These are phyloP conservation scores for Lochmaea capreae DNA, from an alignment of 2,888 invertebrate genomes.

Conservation along the genomic window DNA sequence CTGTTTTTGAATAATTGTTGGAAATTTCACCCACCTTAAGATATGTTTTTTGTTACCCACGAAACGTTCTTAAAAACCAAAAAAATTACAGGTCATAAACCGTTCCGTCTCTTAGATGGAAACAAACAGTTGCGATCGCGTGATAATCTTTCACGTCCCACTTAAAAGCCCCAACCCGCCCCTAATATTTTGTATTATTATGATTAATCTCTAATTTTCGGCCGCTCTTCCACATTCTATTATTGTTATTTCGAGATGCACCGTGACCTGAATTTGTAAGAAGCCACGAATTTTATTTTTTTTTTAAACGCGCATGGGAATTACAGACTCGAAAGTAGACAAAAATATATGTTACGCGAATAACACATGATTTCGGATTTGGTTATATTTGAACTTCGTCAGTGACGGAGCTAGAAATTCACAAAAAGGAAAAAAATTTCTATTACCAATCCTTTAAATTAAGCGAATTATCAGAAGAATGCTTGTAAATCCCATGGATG, in stretches of 20 bases:
- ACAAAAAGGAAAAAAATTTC: too few species aligned
- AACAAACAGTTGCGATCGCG: slow-evolving; percentile 48
- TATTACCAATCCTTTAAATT: too few species aligned
- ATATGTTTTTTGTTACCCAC: neutral
- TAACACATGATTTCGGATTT: slow-evolving; percentile 45
- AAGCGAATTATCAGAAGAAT: too few species aligned
- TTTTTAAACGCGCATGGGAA: slow-evolving; percentile 34
- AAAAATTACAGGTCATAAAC: slow-evolving; percentile 12
- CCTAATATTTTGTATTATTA: slow-evolving; percentile 47
- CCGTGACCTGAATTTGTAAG: slow-evolving; percentile 45
- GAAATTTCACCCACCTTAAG: neutral
- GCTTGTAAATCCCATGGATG: too few species aligned
- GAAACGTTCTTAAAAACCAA: neutral
- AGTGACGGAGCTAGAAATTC: slow-evolving; percentile 9
- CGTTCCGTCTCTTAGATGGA: slow-evolving; percentile 29
- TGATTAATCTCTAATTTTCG: slow-evolving; percentile 47
- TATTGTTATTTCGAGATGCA: slow-evolving; percentile 42
- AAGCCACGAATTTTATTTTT: slow-evolving; percentile 30
- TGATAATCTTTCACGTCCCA: slow-evolving; percentile 37
- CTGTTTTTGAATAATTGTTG: neutral
- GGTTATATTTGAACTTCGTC: slow-evolving; percentile 31
- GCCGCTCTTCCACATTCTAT: slow-evolving; percentile 41
- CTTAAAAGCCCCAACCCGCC: slow-evolving; percentile 44
- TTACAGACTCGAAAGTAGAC: slow-evolving; percentile 34
- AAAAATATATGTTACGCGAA: slow-evolving; percentile 30